These are phyloP conservation scores for Dinomys branickii DNA, from an alignment of 2,113 vertebrate genomes.

Conservation along the genomic window DNA sequence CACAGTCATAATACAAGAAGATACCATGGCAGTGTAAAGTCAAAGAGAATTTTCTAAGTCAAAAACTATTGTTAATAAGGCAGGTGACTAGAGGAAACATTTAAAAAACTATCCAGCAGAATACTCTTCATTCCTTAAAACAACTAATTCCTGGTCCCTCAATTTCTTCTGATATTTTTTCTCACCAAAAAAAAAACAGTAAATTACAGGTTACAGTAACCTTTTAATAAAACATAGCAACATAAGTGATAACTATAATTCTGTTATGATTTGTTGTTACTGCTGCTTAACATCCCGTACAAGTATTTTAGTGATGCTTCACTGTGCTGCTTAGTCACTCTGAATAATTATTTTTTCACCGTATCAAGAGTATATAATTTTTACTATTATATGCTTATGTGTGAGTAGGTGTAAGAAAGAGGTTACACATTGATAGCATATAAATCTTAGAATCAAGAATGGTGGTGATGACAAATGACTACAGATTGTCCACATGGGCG, in stretches of 20 bases:
- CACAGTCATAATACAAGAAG: not conserved
- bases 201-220: not conserved
- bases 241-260: not conserved
- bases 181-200: not conserved
- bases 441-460: not conserved
- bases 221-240: not conserved
- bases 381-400: not conserved
- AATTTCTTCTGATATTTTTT: not conserved
- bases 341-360: not conserved
- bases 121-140: not conserved
- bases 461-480: not conserved
- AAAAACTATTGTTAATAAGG: not conserved
- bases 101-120: not conserved
- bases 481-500: not conserved
- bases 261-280: not conserved
- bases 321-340: not conserved
- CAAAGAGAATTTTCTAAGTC: not conserved
- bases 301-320: not conserved
- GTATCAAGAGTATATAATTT: not conserved
- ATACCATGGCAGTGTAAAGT: not conserved
- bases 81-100: not conserved
- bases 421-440: not conserved
- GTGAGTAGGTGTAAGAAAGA: not conserved
- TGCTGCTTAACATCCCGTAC: not conserved
- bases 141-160: not conserved